Conservation (phyloP, 2,888 invertebrate species). For the Lepidocyrtinus sp. region DNA sequence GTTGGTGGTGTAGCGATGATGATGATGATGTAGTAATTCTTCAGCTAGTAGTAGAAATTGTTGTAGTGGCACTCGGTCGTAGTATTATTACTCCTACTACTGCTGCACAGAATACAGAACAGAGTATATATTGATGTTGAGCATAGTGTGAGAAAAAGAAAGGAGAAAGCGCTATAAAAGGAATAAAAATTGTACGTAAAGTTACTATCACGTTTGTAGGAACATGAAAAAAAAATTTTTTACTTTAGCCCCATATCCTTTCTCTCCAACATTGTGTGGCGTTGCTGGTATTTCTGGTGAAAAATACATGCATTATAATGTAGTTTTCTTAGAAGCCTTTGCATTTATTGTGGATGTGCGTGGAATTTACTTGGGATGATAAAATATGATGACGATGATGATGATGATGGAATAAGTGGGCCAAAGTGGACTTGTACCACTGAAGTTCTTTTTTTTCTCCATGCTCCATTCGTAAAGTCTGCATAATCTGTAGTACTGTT, state of each 20-base stretch:
- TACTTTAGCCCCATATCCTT: neutral
- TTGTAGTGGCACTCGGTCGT: slow-evolving; percentile 27
- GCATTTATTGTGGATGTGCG: slow-evolving; percentile 31
- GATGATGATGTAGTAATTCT: slow-evolving; percentile 37
- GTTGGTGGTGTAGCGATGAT: slow-evolving; percentile 31
- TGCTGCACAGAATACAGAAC: slow-evolving; percentile 15
- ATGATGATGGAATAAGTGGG: slow-evolving; percentile 56
- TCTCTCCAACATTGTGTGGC: neutral
- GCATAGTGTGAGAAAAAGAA: neutral
- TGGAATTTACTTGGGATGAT: slow-evolving; percentile 45
- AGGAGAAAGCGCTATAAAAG: neutral
- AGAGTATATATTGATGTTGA: neutral
- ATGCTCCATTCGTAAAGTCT: slow-evolving; percentile 13
- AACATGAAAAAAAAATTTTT: neutral
- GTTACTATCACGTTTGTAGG: neutral
- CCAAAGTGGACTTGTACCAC: slow-evolving; percentile 52
- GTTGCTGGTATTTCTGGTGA: neutral
- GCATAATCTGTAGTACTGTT: slow-evolving; percentile 32
- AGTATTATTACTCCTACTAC: slow-evolving; percentile 10
- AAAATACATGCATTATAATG: neutral
- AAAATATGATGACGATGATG: slow-evolving; percentile 32
- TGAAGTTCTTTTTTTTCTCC: slow-evolving; percentile 26
- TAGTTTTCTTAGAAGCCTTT: neutral
- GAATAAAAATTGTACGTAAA: neutral
- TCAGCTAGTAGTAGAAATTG: slow-evolving; percentile 21